Percentiles rank a stretch among this genome's conserved stretches.
phyloP scores from a whole-genome alignment of 2,113 vertebrate genomes.

The Atlantisia rogersi region DNA sequence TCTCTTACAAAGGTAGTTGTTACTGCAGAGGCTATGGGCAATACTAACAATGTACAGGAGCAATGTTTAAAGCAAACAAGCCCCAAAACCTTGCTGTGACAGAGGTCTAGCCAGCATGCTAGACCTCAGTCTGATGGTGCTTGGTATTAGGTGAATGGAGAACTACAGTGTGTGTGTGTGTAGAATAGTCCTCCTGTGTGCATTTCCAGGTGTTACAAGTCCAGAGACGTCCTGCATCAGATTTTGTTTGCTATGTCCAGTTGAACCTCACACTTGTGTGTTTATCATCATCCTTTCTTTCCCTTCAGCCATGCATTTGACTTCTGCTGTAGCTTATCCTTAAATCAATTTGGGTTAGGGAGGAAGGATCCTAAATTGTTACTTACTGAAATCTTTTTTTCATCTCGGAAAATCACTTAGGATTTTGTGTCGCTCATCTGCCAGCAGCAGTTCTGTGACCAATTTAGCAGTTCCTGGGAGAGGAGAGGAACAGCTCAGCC shows the following conservation, averaged over 20 bases:
- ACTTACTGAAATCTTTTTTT: background rate
- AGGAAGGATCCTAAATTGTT: background rate
- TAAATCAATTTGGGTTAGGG: background rate
- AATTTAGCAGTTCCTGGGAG: background rate
- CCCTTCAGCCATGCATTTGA: background rate
- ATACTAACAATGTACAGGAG: background rate
- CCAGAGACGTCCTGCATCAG: background rate
- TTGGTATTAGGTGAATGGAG: background rate
- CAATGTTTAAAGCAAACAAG: background rate
- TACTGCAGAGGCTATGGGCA: background rate
- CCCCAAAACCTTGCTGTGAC: background rate
- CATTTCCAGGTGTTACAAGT: background rate
- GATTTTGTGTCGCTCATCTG: background rate
- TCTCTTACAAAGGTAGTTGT: background rate
- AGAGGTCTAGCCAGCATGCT: background rate
- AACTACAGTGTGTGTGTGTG: rapidly evolving
- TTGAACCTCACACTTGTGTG: background rate
- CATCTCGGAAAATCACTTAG: background rate
- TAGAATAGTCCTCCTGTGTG: background rate
- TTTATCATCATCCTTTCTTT: background rate
- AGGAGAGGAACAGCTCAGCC: background rate
- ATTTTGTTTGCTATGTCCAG: background rate
- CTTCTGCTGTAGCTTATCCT: background rate
- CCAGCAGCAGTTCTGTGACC: conserved; percentile 22
- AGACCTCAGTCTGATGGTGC: background rate